Evolutionary conservation across 2,113 vertebrate genomes (phyloP), one percentile per base, ranked within the genome.

Genomic region (Notothenia coriiceps): DNA sequence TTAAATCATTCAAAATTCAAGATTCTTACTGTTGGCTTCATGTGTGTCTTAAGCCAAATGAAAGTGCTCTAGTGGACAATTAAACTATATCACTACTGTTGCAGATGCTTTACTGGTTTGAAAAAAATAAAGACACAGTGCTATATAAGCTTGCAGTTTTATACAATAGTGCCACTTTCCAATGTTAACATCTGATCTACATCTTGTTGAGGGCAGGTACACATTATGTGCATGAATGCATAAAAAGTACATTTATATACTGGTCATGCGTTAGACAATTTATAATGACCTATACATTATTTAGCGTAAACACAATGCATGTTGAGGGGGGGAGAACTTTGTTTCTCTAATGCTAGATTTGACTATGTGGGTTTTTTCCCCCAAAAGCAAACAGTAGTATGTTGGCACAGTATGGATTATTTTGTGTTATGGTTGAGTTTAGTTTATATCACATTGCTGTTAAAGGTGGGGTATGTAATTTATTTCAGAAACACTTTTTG

Each of bases 161-260:
- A 43, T 29, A 64, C 57, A 33, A 54, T 29, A 55, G 13, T 50
- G 10, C 43, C 35, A 55, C 22, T 50, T 59, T 65, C 10, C 35
- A 46, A 0, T 63, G 47, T 74, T 10, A 40, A 3, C 14, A 54
- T 69, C 22, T 64, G 59, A 61, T 69, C 47, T 55, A 20, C 65
- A 61, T 51, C 33, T 56, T 78, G 10, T 74, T 60, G 43, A 60
- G 44, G 17, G 50, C 22, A 68, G 52, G 15, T 54, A 55, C 25
- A 54, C 33, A 47, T 29, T 18, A 35, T 54, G 44, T 59, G n/a
- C 56, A 65, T 80, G 20, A 75, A 82, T 75, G 75, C 33, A 43
- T 70, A 62, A 66, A 52, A 18, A 80, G 12, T 2, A 62, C 12
- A 85, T 80, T 73, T 69, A 15, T 46, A 69, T 54, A 62, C 7